phyloP scores from a whole-genome alignment of 2,113 vertebrate species.

The Gavia stellata region DNA sequence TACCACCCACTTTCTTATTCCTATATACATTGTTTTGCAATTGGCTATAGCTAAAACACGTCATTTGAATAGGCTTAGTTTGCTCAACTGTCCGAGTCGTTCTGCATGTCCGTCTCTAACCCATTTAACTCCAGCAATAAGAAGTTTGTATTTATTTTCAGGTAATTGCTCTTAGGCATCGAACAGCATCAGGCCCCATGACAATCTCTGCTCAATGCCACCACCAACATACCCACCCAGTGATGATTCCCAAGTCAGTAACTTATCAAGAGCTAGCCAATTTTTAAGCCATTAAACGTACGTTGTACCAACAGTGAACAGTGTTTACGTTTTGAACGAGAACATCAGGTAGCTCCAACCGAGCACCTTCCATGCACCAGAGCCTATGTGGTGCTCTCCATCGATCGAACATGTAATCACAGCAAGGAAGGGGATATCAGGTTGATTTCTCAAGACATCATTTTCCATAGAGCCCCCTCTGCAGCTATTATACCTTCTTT shows the following conservation, averaged over 20 bases:
- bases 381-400: not conserved
- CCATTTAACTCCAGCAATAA: no score
- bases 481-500: not conserved
- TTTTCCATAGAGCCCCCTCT: not conserved
- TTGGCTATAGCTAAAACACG: accelerated
- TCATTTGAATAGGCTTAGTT: not conserved
- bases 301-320: accelerated
- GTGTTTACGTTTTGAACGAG: not conserved
- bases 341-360: not conserved
- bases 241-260: not conserved
- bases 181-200: no score
- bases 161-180: not conserved
- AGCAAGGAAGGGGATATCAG: no score
- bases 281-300: not conserved
- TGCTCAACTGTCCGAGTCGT: no score
- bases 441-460: not conserved
- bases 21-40: not conserved
- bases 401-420: not conserved
- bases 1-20: no score
- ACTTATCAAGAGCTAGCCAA: no score
- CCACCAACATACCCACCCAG: not conserved
- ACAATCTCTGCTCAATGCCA: not conserved
- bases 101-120: not conserved
- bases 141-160: not conserved
- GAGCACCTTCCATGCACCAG: not conserved